phyloP scores from a whole-genome alignment of 2,888 invertebrate species.

The Drosophila kuntzei region DNA sequence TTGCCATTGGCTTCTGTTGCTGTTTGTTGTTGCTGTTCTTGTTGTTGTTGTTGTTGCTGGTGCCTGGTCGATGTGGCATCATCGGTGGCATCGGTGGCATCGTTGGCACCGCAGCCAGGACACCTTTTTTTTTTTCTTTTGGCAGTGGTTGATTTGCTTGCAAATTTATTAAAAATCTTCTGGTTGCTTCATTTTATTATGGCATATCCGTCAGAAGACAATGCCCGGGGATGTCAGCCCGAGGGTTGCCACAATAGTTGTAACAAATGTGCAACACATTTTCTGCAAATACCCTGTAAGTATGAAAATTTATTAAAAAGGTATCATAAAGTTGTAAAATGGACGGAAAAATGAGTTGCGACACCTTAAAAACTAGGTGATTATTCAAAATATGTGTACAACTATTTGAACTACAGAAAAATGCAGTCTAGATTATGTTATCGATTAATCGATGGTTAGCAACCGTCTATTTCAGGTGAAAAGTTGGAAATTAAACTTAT shows the following conservation, averaged over 20 bases:
- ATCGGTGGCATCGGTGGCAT: constrained; percentile 16
- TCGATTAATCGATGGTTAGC: too few relatives aligned
- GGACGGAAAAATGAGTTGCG: background rate
- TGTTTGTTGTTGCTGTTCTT: constrained; percentile 15
- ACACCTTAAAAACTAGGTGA: too few relatives aligned
- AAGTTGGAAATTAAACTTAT: too few relatives aligned
- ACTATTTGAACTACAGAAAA: background rate
- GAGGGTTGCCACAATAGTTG: constrained; percentile 42
- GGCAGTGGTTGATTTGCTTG: constrained; percentile 80
- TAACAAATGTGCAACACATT: too few relatives aligned
- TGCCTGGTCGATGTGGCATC: constrained; percentile 22
- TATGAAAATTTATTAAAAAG: background rate
- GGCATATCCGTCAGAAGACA: constrained; percentile 68
- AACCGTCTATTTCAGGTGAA: too few relatives aligned
- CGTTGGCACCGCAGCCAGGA: constrained; percentile 47
- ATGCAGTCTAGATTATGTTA: background rate
- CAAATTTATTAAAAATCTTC: constrained; percentile 83
- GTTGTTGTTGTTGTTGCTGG: constrained; percentile 16
- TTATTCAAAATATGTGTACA: too few relatives aligned
- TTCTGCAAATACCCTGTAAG: background rate
- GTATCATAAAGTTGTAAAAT: background rate
- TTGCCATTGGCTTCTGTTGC: constrained; percentile 41
- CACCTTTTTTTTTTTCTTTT: constrained; percentile 72
- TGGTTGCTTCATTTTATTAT: constrained; percentile 74
- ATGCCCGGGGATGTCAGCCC: constrained; percentile 24